Percentiles rank a stretch among this genome's conserved stretches.
These are phyloP conservation scores for Ophion costatus DNA, from an alignment of 2,888 invertebrate genomes.

Conservation along the genomic window DNA sequence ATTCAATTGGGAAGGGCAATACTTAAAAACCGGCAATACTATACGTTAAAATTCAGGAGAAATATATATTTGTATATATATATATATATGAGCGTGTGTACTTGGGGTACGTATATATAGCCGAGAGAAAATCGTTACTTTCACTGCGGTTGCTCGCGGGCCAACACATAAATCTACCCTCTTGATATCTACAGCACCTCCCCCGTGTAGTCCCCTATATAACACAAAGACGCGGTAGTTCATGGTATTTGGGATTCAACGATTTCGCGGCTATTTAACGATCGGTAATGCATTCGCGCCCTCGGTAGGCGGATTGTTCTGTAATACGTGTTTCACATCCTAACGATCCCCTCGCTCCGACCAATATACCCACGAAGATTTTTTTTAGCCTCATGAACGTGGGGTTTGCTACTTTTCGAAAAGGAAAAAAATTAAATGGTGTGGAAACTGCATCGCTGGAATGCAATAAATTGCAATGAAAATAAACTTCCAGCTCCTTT, in stretches of 20 bases:
- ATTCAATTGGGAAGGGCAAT: too few species aligned
- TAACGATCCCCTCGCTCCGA: not conserved
- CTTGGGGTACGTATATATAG: constrained; percentile 3
- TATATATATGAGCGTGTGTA: not conserved
- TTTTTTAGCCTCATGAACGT: not conserved
- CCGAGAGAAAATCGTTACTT: constrained; percentile 63
- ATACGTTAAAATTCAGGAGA: too few species aligned
- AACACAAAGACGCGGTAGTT: constrained; percentile 26
- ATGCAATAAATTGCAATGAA: not conserved
- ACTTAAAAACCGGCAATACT: too few species aligned
- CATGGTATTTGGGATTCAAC: constrained; percentile 55
- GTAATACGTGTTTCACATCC: constrained; percentile 13
- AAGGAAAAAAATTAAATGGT: not conserved
- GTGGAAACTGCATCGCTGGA: not conserved
- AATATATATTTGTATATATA: not conserved
- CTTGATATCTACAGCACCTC: constrained; percentile 50
- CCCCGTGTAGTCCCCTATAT: constrained; percentile 12
- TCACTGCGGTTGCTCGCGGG: constrained; percentile 56
- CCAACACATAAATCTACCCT: constrained; percentile 59
- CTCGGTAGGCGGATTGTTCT: not conserved
- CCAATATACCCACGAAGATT: not conserved
- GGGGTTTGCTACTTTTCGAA: not conserved
- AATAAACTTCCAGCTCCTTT: not conserved
- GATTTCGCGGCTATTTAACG: constrained; percentile 50
- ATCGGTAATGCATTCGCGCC: constrained; percentile 51